Percentiles rank a stretch among this genome's conserved stretches.
phyloP scores from a whole-genome alignment of 2,888 invertebrate genomes.

The Lapara coniferarum region DNA sequence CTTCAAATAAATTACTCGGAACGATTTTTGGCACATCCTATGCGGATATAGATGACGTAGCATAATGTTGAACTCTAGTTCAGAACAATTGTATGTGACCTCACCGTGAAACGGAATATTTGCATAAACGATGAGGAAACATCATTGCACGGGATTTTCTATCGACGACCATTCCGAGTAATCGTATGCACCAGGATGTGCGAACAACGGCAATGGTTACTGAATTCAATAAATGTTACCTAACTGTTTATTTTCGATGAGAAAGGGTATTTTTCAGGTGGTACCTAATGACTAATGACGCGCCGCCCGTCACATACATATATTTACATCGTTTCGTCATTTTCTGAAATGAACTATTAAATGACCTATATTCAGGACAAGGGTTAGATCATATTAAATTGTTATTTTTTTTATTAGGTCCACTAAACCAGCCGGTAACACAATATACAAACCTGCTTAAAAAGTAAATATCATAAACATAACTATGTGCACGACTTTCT shows the following conservation, averaged over 20 bases:
- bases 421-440: no score
- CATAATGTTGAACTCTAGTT: slow-evolving; percentile 17
- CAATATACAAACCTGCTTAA: no score
- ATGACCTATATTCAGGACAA: background rate
- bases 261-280: slow-evolving; percentile 52
- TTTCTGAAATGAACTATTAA: background rate
- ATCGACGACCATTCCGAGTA: slow-evolving; percentile 60
- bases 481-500: no score
- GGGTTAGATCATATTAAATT: no score
- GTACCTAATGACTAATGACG: slow-evolving; percentile 4
- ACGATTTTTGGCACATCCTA: slow-evolving; percentile 25
- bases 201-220: slow-evolving; percentile 56
- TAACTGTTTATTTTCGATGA: slow-evolving; percentile 58
- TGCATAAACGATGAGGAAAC: slow-evolving; percentile 64
- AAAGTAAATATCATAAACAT: no score
- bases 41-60: slow-evolving; percentile 28
- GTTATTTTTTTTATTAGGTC: no score
- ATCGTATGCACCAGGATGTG: slow-evolving; percentile 68
- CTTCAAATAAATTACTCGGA: background rate
- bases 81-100: slow-evolving; percentile 52
- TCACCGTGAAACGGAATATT: slow-evolving; percentile 55
- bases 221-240: slow-evolving; percentile 51
- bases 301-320: background rate
- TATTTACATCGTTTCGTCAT: slow-evolving; percentile 13
- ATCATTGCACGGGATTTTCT: slow-evolving; percentile 64